Evolutionary conservation across 1,140 invertebrate species (phyloP).

Genomic region (Psilanteris sp.): DNA sequence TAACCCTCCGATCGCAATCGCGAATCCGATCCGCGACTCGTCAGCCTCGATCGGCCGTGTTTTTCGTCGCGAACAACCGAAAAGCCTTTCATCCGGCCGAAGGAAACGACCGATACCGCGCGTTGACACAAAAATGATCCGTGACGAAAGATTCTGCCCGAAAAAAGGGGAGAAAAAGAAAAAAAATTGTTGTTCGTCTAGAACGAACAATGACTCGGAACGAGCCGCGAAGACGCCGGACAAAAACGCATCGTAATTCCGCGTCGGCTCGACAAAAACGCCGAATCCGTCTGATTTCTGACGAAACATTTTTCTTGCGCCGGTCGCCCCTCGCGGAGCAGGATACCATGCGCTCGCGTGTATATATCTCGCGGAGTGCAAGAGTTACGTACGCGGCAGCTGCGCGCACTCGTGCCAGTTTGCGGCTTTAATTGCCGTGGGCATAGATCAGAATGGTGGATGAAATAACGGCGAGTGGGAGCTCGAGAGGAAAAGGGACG

Average conservation of each 20-base stretch:
- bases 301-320: constrained; percentile 22
- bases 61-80: no score
- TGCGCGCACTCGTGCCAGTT: constrained; percentile 48
- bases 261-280: constrained; percentile 9
- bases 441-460: constrained; percentile 43
- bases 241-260: constrained; percentile 19
- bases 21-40: no score
- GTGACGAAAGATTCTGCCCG: no score
- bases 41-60: no score
- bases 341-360: constrained; percentile 18
- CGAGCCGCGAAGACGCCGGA: background rate
- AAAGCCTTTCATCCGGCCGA: no score
- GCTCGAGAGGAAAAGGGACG: constrained; percentile 36
- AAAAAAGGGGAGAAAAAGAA: no score
- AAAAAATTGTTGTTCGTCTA: background rate
- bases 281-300: constrained; percentile 21
- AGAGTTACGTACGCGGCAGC: constrained; percentile 43
- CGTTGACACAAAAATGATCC: no score
- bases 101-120: no score
- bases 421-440: constrained; percentile 49
- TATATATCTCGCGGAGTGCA: constrained; percentile 8
- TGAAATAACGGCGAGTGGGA: constrained; percentile 42
- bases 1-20: no score
- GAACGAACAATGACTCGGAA: constrained; percentile 15
- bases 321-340: background rate